Percentiles rank a stretch among this genome's conserved stretches.
phyloP scores from a whole-genome alignment of 92 coral and sea anemone species.

The Siderastrea siderea region DNA sequence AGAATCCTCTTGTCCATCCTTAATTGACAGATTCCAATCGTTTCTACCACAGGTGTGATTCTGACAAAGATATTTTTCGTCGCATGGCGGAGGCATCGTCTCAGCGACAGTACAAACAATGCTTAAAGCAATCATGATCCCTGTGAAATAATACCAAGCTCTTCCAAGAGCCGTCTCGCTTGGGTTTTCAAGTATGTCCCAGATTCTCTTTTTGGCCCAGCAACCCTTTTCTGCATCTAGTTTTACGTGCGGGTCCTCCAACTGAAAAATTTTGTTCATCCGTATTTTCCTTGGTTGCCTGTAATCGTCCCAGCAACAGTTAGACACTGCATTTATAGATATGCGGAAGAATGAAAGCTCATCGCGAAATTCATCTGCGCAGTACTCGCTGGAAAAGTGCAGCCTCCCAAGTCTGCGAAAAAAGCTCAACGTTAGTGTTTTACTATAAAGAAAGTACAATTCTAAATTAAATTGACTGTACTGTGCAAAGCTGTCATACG shows the following conservation, averaged over 20 bases:
- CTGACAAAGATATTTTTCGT: conserved; percentile 70
- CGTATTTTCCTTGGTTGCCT: conserved; percentile 81
- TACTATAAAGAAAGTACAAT: no score
- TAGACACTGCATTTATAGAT: conserved; percentile 89
- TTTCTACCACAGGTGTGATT: conserved; percentile 61
- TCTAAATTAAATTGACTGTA: no score
- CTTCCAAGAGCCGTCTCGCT: conserved; percentile 67
- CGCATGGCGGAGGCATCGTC: conserved; percentile 87
- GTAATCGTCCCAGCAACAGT: conserved; percentile 97
- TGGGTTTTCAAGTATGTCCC: conserved; percentile 83
- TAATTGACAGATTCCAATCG: conserved; percentile 7
- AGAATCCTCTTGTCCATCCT: conserved; percentile 16
- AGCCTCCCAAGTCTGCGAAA: conserved; percentile 83
- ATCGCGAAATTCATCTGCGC: conserved; percentile 95
- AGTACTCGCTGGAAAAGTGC: conserved; percentile 92
- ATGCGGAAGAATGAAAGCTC: conserved; percentile 94
- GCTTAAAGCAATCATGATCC: conserved; percentile 82
- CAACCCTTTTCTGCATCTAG: conserved; percentile 12
- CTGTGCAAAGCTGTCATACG: not conserved
- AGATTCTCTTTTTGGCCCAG: conserved; percentile 47
- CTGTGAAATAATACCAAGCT: conserved; percentile 87
- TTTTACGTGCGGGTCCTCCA: conserved; percentile 63
- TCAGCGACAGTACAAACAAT: conserved; percentile 94
- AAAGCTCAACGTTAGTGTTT: not conserved
- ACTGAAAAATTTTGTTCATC: conserved; percentile 79